Evolutionary conservation across 2,113 vertebrate genomes (phyloP).

Genomic region (Coptodon bakossiorum): DNA sequence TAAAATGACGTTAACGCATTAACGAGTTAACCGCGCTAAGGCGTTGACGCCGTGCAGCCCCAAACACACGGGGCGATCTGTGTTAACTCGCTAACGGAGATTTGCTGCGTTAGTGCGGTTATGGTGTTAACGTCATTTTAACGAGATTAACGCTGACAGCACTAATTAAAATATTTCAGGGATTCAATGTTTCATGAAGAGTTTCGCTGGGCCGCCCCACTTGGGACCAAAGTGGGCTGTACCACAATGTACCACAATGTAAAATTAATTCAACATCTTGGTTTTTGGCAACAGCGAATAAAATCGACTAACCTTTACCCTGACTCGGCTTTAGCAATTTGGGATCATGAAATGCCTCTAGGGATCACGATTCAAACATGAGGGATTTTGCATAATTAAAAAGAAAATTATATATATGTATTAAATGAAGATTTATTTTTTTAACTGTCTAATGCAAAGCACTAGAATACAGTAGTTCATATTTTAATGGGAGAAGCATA

Average conservation of each 20-base stretch:
- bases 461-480: neutral
- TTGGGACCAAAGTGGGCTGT: neutral
- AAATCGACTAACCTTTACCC: neutral
- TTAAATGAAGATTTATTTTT: neutral
- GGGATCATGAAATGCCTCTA: neutral
- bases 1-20: neutral
- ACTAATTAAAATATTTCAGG: neutral
- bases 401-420: neutral
- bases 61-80: too few relatives aligned
- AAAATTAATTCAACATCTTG: neutral
- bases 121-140: too few relatives aligned
- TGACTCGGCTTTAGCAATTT: neutral
- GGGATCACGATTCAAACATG: neutral
- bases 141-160: too few relatives aligned
- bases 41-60: neutral
- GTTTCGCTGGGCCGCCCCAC: neutral
- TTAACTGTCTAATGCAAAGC: slow-evolving; percentile 10
- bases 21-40: neutral
- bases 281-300: neutral
- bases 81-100: too few relatives aligned
- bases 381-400: neutral
- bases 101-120: too few relatives aligned
- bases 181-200: neutral
- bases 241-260: neutral
- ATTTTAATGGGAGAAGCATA: neutral